phyloP scores from a whole-genome alignment of 2,888 invertebrate species.

The Julus scanicus region DNA sequence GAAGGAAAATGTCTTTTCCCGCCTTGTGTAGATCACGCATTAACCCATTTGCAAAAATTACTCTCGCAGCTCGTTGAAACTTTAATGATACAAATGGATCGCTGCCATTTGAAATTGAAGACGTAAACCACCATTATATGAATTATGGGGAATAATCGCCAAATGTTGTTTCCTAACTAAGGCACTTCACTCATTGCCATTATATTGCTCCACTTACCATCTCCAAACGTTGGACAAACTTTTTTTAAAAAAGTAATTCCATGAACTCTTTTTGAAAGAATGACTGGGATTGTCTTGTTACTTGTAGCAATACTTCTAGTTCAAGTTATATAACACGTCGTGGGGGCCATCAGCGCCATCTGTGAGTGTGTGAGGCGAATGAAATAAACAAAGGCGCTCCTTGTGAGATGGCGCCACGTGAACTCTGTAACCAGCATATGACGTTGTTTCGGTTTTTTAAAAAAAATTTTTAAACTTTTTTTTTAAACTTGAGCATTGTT shows the following conservation, averaged over 20 bases:
- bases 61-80: constrained; percentile 27
- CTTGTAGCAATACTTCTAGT: too few species aligned
- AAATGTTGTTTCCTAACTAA: too few species aligned
- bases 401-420: neutral
- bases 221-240: too few species aligned
- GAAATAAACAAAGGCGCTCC: neutral
- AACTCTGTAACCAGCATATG: neutral
- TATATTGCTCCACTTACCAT: too few species aligned
- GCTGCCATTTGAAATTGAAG: constrained; percentile 21
- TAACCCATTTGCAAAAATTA: constrained; percentile 27
- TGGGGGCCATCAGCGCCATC: neutral
- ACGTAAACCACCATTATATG: neutral
- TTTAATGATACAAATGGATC: constrained; percentile 11
- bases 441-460: neutral
- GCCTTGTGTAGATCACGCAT: neutral
- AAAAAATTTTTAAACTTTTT: neutral
- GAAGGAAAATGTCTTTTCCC: neutral
- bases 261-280: too few species aligned
- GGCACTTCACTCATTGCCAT: too few species aligned
- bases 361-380: neutral
- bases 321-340: too few species aligned
- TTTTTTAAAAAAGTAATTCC: too few species aligned
- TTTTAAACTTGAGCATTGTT: neutral
- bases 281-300: too few species aligned
- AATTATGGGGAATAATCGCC: neutral